Base-by-base conservation (phyloP, 2,797 vertebrate genomes). In the Novumbra hubbsi region DNA sequence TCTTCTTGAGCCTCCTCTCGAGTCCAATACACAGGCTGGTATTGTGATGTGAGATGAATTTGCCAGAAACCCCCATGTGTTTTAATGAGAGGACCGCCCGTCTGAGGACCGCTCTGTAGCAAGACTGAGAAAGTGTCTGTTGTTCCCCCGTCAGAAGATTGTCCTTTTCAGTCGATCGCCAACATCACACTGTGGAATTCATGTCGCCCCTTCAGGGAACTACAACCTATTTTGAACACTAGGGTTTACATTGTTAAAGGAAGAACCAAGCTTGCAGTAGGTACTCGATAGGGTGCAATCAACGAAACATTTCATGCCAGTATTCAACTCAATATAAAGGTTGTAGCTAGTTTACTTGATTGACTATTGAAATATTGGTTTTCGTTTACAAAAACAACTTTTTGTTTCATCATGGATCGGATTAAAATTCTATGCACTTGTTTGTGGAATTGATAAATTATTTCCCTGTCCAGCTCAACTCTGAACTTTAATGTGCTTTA, bases 11-110 rank as follows among this genome's bases (percentile, higher is more conserved):
- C 41, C 73, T 71, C 34, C 73, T 78, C 74, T 80, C 84, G 30
- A 83, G 41, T 14, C 80, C 70, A 49, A 7, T 30, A 19, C 73
- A 14, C 75, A 76, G 84, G 86, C 57, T 80, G 83, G 15, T 85
- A 81, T 89, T 90, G 88, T 90, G 78, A 70, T 55, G 45, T 71
- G 28, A 71, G 60, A 15, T 74, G 21, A 14, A 41, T 11, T 69
- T 72, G 73, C 80, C 81, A 70, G n/a, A 73, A 73, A 45, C 41
- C 34, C 52, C 24, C 66, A 21, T 78, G 65, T 81, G 71, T 50
- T 55, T 62, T 34, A 48, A 27, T 28, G 63, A 80, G 69, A 49
- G 78, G 82, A 79, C 82, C 84, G 83, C 82, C 82, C 86, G 83
- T 71, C 81, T 79, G 69, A 74, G 12, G 27, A 15, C 16, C 24